Evolutionary conservation across 1,140 invertebrate genomes (phyloP), one percentile per base, ranked within the genome.

Genomic region (Limonius californicus): DNA sequence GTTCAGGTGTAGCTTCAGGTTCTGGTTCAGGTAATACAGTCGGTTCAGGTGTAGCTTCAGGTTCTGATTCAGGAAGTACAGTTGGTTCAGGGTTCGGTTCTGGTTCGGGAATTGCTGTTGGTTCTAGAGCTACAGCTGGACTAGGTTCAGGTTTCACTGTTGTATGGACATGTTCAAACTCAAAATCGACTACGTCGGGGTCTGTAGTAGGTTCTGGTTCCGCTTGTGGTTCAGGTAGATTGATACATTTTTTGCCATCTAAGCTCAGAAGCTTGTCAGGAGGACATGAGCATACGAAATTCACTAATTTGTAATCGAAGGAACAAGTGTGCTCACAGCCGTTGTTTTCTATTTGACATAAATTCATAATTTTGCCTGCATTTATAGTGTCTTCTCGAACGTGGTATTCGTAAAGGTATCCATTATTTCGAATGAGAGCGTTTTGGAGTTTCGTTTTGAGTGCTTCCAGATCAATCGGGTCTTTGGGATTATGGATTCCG

Each of bases 291-390:
- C 92, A 95, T 2, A 74, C 73, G 65, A 90, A 90, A 59, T 84
- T 79, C 21, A 84, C 70, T 2, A 72, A 66, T n/a, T 70, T 73
- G 64, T 87, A 85, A 72, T 91, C 85, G 68, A 89, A 93, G 30
- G 80, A 77, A 74, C 93, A 95, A 7, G 82, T 78, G 73, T 91
- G 84, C 59, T 89, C 84, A 72, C 93, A 95, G 1, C 81, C 83
- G 58, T 89, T 84, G 69, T 89, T 90, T 65, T 86, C 81, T 42
- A 85, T 81, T 71, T 88, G 84, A 77, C 93, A 95, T 20, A 87
- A 76, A 78, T 94, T 89, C 0, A 85, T 66, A 14, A 91, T 77
- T 57, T 76, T 76, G 50, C 76, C 74, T 1, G 80, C 58, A 19
- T 65, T 63, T 6, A 84, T 70, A 21, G 78, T 77, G 19, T 80